These are phyloP conservation scores for Grus americana DNA, from an alignment of 2,113 vertebrate genomes.

Conservation along the genomic window DNA sequence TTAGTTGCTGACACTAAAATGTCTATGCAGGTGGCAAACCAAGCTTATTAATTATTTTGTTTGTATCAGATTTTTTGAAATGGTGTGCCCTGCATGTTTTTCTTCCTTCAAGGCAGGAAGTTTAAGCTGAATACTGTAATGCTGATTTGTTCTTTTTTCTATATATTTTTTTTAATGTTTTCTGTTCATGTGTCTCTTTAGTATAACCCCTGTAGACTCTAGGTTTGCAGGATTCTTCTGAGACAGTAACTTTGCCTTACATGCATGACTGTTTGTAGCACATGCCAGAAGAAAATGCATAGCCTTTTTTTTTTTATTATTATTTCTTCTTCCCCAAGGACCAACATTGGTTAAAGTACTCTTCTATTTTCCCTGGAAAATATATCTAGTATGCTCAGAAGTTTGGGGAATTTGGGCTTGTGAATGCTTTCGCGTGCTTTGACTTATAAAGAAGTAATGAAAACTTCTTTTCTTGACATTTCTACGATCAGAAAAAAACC, in stretches of 20 bases:
- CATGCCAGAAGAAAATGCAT: background rate
- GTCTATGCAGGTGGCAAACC: conserved; percentile 32
- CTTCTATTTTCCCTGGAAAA: background rate
- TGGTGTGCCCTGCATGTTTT: background rate
- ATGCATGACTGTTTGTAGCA: background rate
- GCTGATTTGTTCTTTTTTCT: background rate
- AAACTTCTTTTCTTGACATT: background rate
- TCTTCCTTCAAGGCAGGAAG: conserved; percentile 54
- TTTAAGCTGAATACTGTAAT: background rate
- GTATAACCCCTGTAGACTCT: background rate
- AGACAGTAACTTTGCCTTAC: background rate
- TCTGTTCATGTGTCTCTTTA: background rate
- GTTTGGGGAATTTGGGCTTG: background rate
- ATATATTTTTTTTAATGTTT: background rate
- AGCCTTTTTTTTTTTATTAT: background rate
- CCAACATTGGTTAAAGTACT: background rate
- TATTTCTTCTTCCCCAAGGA: background rate
- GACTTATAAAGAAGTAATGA: background rate
- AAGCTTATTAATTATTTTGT: conserved; percentile 36
- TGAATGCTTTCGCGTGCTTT: background rate
- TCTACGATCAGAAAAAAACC: background rate
- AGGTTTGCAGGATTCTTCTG: background rate
- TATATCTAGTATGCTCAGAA: background rate
- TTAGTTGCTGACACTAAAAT: background rate
- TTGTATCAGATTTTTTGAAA: conserved; percentile 61